Base-by-base conservation (phyloP, 2,888 invertebrate species). In the Globia sparganii region DNA sequence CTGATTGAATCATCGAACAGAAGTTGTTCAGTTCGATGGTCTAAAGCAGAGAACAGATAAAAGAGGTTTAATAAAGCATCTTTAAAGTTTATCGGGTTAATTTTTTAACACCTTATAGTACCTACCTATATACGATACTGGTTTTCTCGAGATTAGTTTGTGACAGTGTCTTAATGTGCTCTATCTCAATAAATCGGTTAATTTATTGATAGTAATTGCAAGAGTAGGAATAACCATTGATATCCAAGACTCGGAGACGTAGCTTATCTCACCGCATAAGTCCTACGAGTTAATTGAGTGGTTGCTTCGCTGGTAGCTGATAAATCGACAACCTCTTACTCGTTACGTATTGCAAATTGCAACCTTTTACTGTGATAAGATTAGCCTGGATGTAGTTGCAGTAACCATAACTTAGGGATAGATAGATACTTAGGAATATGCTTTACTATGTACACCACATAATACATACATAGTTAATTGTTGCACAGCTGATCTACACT, bases 211-310 rank as follows among this genome's bases (percentile, higher is more conserved):
- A 77, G 59, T 25, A 49, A 25, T 77, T n/a, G 21, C 25, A 8
- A 34, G 34, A 49, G 28, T 15, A 43, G 34, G 3, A 61, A 34
- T 53, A 13, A 61, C 72, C 18, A 34, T 72, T 40, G 40, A 21
- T 71, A 61, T 49, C 59, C n/a, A 5, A 43, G 18, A 40, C 15
- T 40, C 25, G 5, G 18, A 61, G 77, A 28, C 2, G 40, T 37
- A 40, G 9, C 21, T 46, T 80, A 78, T 78, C 75, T 56, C 15
- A 2, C 13, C 2, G 13, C 40, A 34, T 64, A 46, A 34, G 21
- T 73, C 56, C 21, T 40, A 28, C 21, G 9, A 74, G 58, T 40
- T 64, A 80, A 78, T 78, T 49, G 40, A 78, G 56, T 13, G 56
- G 62, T 80, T 37, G 64, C 34, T 65, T 40, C 53, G 25, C n/a